phyloP scores from a whole-genome alignment of 2,888 invertebrate genomes.

The Megalurothrips usitatus region DNA sequence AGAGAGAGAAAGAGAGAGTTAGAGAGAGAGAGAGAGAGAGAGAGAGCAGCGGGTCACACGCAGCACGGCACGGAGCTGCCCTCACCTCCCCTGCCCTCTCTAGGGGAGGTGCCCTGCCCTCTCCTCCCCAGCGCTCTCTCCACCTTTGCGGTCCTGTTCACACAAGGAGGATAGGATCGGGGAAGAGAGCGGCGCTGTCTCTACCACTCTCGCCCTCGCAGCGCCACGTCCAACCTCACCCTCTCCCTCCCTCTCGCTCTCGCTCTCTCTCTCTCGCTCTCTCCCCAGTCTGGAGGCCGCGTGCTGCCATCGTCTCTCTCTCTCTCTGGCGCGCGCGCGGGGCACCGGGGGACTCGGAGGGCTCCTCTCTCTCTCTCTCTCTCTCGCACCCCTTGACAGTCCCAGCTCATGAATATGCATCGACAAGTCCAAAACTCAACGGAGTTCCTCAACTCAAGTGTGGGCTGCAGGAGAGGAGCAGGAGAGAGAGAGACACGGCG shows the following conservation, averaged over 20 bases:
- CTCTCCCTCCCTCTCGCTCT: constrained; percentile 33
- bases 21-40: too few species aligned
- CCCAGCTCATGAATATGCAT: constrained; percentile 24
- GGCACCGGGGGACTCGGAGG: not conserved
- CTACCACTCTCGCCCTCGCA: not conserved
- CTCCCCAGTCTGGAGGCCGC: not conserved
- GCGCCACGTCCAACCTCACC: constrained; percentile 34
- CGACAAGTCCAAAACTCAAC: constrained; percentile 22
- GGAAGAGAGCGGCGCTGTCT: not conserved
- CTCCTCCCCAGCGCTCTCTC: not conserved
- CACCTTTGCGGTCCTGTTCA: constrained; percentile 11
- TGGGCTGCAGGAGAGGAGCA: not conserved
- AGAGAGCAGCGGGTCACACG: too few species aligned
- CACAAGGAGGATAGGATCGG: not conserved
- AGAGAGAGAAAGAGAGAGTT: too few species aligned
- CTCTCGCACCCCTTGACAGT: constrained; percentile 15
- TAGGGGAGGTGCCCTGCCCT: not conserved
- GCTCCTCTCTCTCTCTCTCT: not conserved
- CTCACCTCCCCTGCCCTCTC: not conserved
- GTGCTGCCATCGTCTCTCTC: not conserved
- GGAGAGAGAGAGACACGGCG: not conserved
- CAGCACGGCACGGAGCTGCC: too few species aligned
- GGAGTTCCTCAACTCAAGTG: constrained; percentile 26
- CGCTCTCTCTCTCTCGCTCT: not conserved
- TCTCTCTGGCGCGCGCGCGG: not conserved